These are phyloP conservation scores for Cetonia aurata DNA, from an alignment of 2,888 invertebrate species.

Conservation along the genomic window DNA sequence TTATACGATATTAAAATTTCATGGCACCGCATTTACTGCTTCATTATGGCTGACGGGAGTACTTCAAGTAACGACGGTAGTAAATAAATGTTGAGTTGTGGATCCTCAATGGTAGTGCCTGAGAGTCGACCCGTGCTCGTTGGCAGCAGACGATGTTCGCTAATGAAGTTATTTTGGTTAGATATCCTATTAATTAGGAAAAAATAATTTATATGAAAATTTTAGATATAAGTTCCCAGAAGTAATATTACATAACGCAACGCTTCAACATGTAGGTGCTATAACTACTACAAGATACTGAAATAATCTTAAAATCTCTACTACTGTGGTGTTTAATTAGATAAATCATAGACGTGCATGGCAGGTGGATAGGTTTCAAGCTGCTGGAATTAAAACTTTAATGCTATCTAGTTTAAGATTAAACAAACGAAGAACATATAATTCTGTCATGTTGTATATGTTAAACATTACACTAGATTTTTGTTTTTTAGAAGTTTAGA, in stretches of 20 bases:
- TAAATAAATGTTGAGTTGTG: slow-evolving; percentile 3
- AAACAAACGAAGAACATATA: no score
- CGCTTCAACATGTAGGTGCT: background rate
- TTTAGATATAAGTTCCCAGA: background rate
- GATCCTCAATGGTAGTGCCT: background rate
- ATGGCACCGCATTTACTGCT: slow-evolving; percentile 31
- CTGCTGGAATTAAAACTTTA: no score
- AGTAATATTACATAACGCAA: background rate
- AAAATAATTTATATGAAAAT: slow-evolving; percentile 11
- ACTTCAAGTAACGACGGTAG: background rate
- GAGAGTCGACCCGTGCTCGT: background rate
- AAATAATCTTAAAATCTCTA: slow-evolving; percentile 2
- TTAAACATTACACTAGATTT: no score
- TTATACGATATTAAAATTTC: slow-evolving; percentile 35
- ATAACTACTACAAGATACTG: background rate
- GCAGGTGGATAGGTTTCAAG: no score
- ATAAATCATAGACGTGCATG: no score
- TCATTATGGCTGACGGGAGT: slow-evolving; percentile 17
- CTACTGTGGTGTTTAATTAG: background rate
- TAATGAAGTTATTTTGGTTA: slow-evolving; percentile 15
- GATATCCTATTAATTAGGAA: slow-evolving; percentile 8
- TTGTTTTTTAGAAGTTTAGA: no score
- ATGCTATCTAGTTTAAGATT: no score
- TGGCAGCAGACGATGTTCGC: background rate
- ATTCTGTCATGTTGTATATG: no score